A percentile compares a stretch with the other conserved stretches of the same genome.
Evolutionary conservation across 30 jellyfish, hydroid and myxozoan species (phyloP).

Genomic region (Aurelia sp.): DNA sequence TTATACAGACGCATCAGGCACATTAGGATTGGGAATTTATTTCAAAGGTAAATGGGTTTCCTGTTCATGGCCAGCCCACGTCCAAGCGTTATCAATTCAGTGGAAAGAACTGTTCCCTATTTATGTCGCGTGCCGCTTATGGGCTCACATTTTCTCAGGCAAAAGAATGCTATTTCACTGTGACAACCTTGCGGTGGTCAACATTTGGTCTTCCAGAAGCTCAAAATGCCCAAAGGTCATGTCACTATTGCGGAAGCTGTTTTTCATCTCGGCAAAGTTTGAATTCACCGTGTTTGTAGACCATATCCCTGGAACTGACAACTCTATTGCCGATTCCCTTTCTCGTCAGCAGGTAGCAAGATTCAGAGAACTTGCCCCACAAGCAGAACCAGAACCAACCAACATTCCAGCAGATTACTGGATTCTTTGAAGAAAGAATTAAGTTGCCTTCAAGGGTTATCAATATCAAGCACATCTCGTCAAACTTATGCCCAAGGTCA

Average conservation of each 20-base stretch:
- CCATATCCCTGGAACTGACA: neutral
- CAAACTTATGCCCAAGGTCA: too few species aligned
- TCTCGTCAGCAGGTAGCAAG: neutral
- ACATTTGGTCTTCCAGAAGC: neutral
- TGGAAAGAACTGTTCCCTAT: slow-evolving; percentile 19
- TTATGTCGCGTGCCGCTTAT: neutral
- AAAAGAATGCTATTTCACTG: slow-evolving; percentile 2
- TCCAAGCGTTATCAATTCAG: neutral
- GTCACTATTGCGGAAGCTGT: neutral
- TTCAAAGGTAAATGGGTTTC: neutral
- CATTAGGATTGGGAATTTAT: neutral
- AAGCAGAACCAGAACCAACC: too few species aligned
- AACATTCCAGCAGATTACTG: too few species aligned
- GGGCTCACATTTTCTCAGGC: neutral
- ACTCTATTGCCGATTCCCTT: neutral
- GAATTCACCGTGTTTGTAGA: neutral
- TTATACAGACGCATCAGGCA: neutral
- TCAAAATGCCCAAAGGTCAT: neutral
- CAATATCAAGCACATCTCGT: neutral
- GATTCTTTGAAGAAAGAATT: too few species aligned
- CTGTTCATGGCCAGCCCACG: neutral
- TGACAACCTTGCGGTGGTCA: slow-evolving; percentile 16
- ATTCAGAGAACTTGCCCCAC: too few species aligned
- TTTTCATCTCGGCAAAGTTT: neutral
- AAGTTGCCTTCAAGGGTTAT: neutral